Evolutionary conservation across 2,113 vertebrate genomes (phyloP).

Genomic region (Cromileptes altivelis): DNA sequence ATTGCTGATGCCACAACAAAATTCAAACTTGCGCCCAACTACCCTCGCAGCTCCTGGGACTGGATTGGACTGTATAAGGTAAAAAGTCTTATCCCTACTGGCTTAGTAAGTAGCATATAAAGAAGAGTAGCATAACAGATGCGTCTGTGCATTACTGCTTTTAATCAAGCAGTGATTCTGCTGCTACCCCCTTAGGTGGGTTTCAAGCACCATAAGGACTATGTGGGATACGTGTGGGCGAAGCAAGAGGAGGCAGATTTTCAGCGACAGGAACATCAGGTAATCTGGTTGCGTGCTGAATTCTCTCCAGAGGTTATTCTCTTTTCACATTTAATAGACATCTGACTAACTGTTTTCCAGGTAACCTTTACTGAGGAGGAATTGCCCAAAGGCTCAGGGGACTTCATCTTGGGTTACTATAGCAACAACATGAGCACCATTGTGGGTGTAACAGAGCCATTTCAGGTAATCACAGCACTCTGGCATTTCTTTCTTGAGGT

Average conservation of each 20-base stretch:
- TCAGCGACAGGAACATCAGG: constrained; percentile 84
- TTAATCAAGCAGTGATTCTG: not conserved
- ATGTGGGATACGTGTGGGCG: constrained; percentile 95
- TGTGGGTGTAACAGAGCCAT: constrained; percentile 93
- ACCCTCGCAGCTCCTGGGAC: constrained; percentile 96
- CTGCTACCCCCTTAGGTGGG: constrained; percentile 88
- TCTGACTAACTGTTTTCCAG: constrained; percentile 77
- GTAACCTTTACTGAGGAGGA: constrained; percentile 92
- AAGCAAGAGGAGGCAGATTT: constrained; percentile 92
- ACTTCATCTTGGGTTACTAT: constrained; percentile 95
- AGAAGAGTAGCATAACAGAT: not conserved
- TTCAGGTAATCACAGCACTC: constrained; percentile 88
- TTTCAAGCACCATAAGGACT: constrained; percentile 97
- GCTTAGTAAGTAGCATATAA: not conserved
- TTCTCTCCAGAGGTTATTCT: not conserved
- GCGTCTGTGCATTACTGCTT: not conserved
- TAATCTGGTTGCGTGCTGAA: constrained; percentile 48
- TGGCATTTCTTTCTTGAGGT: constrained; percentile 10
- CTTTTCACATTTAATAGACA: constrained; percentile 43
- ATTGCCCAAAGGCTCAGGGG: constrained; percentile 92
- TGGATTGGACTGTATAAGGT: constrained; percentile 99
- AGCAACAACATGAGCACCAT: constrained; percentile 92
- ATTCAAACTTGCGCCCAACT: constrained; percentile 88
- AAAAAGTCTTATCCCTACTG: constrained; percentile 3
- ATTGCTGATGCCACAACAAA: constrained; percentile 89